Evolutionary conservation across 1,140 invertebrate species (phyloP), one percentile per base, ranked within the genome.

Genomic region (Mya arenaria): DNA sequence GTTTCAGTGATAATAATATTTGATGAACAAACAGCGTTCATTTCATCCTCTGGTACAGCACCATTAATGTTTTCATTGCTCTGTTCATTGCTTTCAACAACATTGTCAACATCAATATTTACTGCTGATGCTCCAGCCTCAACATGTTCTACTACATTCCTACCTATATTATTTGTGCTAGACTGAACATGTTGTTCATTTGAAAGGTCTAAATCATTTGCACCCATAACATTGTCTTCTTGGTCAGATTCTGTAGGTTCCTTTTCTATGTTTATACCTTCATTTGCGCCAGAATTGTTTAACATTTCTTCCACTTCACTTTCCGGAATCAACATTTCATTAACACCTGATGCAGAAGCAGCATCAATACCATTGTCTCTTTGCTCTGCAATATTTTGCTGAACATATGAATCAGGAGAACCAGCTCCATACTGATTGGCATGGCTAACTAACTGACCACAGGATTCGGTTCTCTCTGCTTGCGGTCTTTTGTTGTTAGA

Each of bases 31-130:
- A 82, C 60, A 30, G 30, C 79, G 73, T 36, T 56, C 13, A 73
- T 66, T 41, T 82, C 79, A 82, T 82, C 79, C 23, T 82, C 79
- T 30, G 79, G 79, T n/a, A 82, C 60, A 73, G 19, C 30, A 39
- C 44, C 39, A 30, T 63, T 41, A 65, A 13, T 52, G 55, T n/a
- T n/a, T n/a, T n/a, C n/a, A n/a, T n/a, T n/a, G n/a, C n/a, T n/a
- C n/a, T n/a, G n/a, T n/a, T n/a, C n/a, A 36, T 30, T 25, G 3
- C 34, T 44, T 34, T 28, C 30, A 13, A 55, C 25, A 5, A 13
- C 65, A 69, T 58, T 10, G n/a, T 65, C 23, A 65, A 41, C 23
- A 48, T 75, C 36, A 39, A 17, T n/a, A 32, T 34, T 5, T 37
- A 63, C 65, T 32, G 8, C 77, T 37, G 23, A 28, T 48, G 8